These are phyloP conservation scores for Meloidogyne chitwoodi DNA, from an alignment of 1,140 invertebrate species.

Conservation along the genomic window DNA sequence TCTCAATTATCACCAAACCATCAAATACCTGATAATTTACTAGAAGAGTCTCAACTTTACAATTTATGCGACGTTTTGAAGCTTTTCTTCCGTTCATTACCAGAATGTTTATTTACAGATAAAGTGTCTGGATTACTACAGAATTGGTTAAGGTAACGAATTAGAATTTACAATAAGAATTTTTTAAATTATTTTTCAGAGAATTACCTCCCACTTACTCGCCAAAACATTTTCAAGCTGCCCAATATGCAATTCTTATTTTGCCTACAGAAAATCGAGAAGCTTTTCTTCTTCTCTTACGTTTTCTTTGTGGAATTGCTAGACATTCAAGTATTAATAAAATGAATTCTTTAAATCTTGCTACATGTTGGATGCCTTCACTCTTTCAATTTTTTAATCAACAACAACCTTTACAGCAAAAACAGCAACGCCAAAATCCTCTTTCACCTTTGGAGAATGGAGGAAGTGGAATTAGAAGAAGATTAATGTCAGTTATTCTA, in stretches of 20 bases:
- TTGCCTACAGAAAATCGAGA: constrained; percentile 33
- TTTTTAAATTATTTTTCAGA: constrained; percentile 63
- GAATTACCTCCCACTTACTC: constrained; percentile 16
- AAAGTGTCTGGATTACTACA: constrained; percentile 15
- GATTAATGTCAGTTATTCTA: not conserved
- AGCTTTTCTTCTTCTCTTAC: constrained; percentile 21
- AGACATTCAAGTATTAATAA: constrained; percentile 18
- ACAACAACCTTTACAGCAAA: constrained; percentile 1
- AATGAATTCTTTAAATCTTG: constrained; percentile 26
- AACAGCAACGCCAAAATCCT: constrained; percentile 1
- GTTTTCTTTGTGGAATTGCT: constrained; percentile 21
- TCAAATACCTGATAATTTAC: constrained; percentile 15
- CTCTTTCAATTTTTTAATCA: constrained; percentile 18
- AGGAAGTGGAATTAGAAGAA: not conserved
- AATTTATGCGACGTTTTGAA: constrained; percentile 35
- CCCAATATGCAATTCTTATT: constrained; percentile 30
- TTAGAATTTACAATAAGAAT: not conserved
- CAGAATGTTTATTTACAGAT: constrained; percentile 30
- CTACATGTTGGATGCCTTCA: constrained; percentile 36
- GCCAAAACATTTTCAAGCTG: constrained; percentile 22
- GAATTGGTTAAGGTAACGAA: not conserved
- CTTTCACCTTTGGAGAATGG: not conserved
- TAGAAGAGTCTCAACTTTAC: constrained; percentile 24
- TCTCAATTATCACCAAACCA: not conserved
- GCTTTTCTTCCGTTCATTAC: constrained; percentile 26